These are phyloP conservation scores for Mirounga angustirostris DNA, from an alignment of 2,113 vertebrate genomes.

Conservation along the genomic window DNA sequence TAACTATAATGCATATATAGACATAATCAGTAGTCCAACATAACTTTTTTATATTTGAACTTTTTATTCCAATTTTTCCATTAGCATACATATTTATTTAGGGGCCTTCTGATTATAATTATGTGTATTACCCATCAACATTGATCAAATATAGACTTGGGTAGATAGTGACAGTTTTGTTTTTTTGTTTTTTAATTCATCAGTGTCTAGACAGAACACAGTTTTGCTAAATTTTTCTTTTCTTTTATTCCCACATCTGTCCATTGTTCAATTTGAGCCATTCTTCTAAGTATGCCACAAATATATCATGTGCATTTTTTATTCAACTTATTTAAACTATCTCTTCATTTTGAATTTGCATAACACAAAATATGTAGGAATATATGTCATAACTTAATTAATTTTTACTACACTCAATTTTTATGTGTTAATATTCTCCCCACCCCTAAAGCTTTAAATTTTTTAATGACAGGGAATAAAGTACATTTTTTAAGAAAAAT, in stretches of 20 bases:
- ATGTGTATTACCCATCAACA: neutral
- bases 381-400: neutral
- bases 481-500: neutral
- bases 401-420: neutral
- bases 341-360: neutral
- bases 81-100: neutral
- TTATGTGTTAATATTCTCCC: neutral
- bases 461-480: neutral
- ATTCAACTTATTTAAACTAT: neutral
- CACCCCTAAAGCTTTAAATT: neutral
- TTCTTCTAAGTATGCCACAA: neutral
- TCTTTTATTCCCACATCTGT: neutral
- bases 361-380: neutral
- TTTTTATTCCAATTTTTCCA: neutral
- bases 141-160: neutral
- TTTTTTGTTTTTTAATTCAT: neutral
- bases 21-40: neutral
- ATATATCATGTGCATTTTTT: neutral
- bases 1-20: neutral
- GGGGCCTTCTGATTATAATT: neutral
- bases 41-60: neutral
- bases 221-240: neutral
- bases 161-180: neutral
- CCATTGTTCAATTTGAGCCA: neutral
- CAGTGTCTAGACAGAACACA: neutral